Evolutionary conservation across 2,113 vertebrate genomes (phyloP).

Genomic region (Aplodontia rufa): DNA sequence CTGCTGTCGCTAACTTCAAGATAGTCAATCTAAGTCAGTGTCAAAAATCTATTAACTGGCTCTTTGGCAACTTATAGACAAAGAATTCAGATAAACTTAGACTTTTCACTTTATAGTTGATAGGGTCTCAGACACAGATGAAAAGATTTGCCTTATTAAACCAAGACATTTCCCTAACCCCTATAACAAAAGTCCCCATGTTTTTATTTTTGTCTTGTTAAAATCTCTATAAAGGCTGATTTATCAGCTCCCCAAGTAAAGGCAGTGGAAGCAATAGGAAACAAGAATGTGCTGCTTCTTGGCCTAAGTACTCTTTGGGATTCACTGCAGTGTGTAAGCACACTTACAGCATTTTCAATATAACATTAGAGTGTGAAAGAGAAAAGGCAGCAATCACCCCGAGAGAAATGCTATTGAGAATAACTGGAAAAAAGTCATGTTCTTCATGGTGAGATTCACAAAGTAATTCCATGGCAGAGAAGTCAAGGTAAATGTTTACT

Average conservation of each 20-base stretch:
- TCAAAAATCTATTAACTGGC: neutral
- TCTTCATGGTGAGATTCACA: constrained; percentile 79
- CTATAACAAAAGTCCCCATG: neutral
- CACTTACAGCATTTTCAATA: constrained; percentile 72
- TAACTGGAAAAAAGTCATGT: constrained; percentile 60
- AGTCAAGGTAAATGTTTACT: constrained; percentile 77
- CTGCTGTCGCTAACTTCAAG: neutral
- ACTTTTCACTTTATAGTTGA: constrained; percentile 2
- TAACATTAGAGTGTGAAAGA: constrained; percentile 74
- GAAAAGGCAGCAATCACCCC: constrained; percentile 62
- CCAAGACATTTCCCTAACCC: neutral
- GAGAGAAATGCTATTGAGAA: constrained; percentile 72
- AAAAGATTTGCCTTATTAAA: neutral
- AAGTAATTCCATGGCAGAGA: constrained; percentile 75
- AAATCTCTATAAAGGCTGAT: constrained; percentile 49
- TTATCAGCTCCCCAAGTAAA: constrained; percentile 34
- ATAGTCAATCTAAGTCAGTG: neutral
- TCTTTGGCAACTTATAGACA: neutral
- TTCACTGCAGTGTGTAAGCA: constrained; percentile 72
- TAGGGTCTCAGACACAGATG: neutral
- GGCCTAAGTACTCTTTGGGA: constrained; percentile 70
- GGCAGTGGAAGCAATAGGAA: neutral
- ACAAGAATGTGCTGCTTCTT: constrained; percentile 64
- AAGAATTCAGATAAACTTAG: neutral
- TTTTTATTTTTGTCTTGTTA: constrained; percentile 40